These are phyloP conservation scores for Drosophila phalerata DNA, from an alignment of 2,888 invertebrate species.

Conservation along the genomic window DNA sequence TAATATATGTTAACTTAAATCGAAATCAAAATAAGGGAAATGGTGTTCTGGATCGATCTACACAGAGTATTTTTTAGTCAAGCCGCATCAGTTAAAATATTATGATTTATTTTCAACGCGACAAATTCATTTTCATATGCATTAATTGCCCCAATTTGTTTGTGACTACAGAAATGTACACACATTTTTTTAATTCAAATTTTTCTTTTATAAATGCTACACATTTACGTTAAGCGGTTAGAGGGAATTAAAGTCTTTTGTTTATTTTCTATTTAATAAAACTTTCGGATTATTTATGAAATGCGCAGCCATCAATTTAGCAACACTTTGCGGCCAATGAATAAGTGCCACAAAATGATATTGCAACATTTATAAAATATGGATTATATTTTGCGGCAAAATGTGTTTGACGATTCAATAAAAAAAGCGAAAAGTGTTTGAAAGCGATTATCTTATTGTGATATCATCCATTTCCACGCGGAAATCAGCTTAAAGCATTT, in stretches of 20 bases:
- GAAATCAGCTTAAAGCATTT: constrained; percentile 76
- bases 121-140: constrained; percentile 60
- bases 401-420: constrained; percentile 15
- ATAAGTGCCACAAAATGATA: constrained; percentile 27
- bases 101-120: constrained; percentile 39
- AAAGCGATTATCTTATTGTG: constrained; percentile 56
- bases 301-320: constrained; percentile 41
- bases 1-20: not conserved
- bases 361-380: constrained; percentile 35
- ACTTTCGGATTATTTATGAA: constrained; percentile 21
- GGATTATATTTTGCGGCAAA: constrained; percentile 19
- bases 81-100: too few species aligned
- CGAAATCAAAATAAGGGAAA: not conserved
- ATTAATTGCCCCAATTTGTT: constrained; percentile 60
- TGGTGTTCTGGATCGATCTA: not conserved
- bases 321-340: constrained; percentile 41
- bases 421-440: constrained; percentile 6
- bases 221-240: not conserved
- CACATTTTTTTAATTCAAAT: not conserved
- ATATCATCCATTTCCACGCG: constrained; percentile 61
- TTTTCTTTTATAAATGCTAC: not conserved
- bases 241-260: not conserved
- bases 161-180: constrained; percentile 14
- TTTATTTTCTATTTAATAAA: not conserved
- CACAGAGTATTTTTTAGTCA: not conserved